A percentile compares a stretch with the other conserved stretches of the same genome.
Evolutionary conservation across 2,888 invertebrate genomes (phyloP).

Genomic region (Leptura quadrifasciata): DNA sequence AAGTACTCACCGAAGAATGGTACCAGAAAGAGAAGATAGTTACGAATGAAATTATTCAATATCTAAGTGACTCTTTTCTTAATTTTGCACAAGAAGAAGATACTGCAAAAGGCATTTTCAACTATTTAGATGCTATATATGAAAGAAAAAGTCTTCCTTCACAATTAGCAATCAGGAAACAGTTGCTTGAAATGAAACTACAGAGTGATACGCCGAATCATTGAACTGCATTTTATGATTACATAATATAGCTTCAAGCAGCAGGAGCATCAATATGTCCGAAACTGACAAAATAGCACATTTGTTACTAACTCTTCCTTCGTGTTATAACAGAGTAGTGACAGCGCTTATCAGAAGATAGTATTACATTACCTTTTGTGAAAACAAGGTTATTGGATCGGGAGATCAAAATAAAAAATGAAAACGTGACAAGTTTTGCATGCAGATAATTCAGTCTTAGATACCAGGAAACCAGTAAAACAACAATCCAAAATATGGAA

Average conservation of each 20-base stretch:
- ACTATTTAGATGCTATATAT: constrained; percentile 48
- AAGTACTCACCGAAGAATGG: too few relatives aligned
- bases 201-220: constrained; percentile 49
- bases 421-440: not conserved
- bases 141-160: constrained; percentile 54
- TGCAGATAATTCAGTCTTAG: not conserved
- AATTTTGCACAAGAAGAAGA: too few relatives aligned
- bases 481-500: constrained; percentile 11
- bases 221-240: constrained; percentile 64
- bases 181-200: constrained; percentile 36
- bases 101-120: constrained; percentile 2
- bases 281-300: constrained; percentile 66
- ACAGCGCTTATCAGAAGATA: constrained; percentile 60
- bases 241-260: constrained; percentile 62
- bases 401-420: not conserved
- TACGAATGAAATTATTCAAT: too few relatives aligned
- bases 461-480: constrained; percentile 8
- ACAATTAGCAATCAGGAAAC: constrained; percentile 35
- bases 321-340: constrained; percentile 64
- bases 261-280: constrained; percentile 64
- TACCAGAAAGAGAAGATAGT: too few relatives aligned
- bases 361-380: not conserved
- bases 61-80: too few relatives aligned
- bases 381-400: too few relatives aligned
- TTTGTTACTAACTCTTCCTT: constrained; percentile 64